Conservation (phyloP, 1,140 invertebrate species). For the Cryptotermes secundus region DNA sequence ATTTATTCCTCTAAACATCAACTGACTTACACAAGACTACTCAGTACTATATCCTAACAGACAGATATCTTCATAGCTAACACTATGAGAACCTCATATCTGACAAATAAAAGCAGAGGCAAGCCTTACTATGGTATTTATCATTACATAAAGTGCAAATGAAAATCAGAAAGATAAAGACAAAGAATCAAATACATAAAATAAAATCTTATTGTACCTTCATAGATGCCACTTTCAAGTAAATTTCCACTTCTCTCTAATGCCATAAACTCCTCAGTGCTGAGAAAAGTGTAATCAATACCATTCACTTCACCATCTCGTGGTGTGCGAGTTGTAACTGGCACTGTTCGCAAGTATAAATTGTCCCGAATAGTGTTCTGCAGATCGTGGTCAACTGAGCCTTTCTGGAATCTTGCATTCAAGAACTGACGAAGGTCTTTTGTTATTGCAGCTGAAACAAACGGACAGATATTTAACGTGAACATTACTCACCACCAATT, state of each 20-base stretch:
- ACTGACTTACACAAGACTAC: too few species aligned
- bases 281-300: constrained; percentile 66
- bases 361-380: constrained; percentile 71
- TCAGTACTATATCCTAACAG: too few species aligned
- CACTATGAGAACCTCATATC: too few species aligned
- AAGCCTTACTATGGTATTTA: too few species aligned
- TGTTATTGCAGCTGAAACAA: constrained; percentile 49
- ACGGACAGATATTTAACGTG: too few species aligned
- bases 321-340: constrained; percentile 63
- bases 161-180: too few species aligned
- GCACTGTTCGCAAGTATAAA: constrained; percentile 67
- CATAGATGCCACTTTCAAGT: constrained; percentile 67
- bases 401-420: constrained; percentile 62
- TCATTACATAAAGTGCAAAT: too few species aligned
- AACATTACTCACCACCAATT: too few species aligned
- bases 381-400: constrained; percentile 65
- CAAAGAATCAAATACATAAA: too few species aligned
- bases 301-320: constrained; percentile 63
- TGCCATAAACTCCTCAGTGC: constrained; percentile 59
- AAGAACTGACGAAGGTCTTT: constrained; percentile 62
- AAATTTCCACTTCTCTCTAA: constrained; percentile 62
- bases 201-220: constrained; percentile 49
- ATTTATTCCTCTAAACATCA: too few species aligned
- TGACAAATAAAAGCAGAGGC: too few species aligned
- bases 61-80: too few species aligned